Evolutionary conservation across 2,888 invertebrate species (phyloP), one percentile per base, ranked within the genome.

Genomic region (Xestia sexstrigata): DNA sequence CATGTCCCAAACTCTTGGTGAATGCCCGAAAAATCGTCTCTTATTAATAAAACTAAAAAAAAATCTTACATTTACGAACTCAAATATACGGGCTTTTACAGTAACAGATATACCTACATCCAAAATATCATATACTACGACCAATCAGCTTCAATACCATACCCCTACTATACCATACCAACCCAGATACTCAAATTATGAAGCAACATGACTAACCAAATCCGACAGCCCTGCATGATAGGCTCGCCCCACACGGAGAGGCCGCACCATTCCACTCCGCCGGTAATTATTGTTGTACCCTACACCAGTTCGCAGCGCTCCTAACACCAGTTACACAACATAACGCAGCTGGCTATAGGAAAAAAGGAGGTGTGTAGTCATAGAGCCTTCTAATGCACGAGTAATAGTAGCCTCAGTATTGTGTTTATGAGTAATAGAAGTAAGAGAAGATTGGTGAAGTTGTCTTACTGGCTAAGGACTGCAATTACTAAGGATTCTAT

Each of bases 241-340:
- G 66, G 88, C 72, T 58, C 75, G 70, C 89, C 87, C 72, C 89
- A 89, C 89, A 89, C 84, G 77, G 82, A 66, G 87, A 62, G 70
- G 77, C 73, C 82, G 81, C 78, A 82, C 85, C 86, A 89, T 90
- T 90, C 88, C 88, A 84, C 87, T 85, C 79, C 70, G 77, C 81
- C 82, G 74, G 84, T 84, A 90, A 90, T 91, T 89, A 91, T 87
- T 87, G 85, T 86, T 80, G 74, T 82, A 77, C 74, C 70, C 75
- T 49, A 82, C 78, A 78, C 78, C 76, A 78, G 85, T 71, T 65
- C 23, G 58, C n/a, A 58, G 65, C 45, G 63, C 71, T 72, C 71
- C 76, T 83, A 82, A 85, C 84, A 90, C 88, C 80, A 88, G 88
- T 91, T 91, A 86, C 89, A 83, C 88, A 89, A 91, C 86, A 83